Evolutionary conservation across 2,113 vertebrate species (phyloP), one percentile per base, ranked within the genome.

Genomic region (Callospermophilus lateralis): DNA sequence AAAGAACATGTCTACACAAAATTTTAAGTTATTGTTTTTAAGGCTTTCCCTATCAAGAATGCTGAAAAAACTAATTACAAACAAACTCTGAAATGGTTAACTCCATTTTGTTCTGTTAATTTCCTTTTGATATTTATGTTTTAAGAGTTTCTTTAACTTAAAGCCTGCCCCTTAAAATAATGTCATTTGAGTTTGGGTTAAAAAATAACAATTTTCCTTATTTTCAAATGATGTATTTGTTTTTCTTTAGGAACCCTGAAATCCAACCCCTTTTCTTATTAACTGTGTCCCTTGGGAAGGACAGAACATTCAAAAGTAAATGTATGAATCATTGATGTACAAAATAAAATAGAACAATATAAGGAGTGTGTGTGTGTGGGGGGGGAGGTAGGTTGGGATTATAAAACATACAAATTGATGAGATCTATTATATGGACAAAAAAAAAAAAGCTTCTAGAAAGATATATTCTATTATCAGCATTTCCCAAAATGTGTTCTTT

Each of bases 161-260:
- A 92, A 96, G 87, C 4, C 9, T 70, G 74, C n/a, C 32, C 65
- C 11, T 65, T 96, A 93, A 93, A 94, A 95, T 72, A 81, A 83
- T 42, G 20, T 85, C 39, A 89, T 61, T 91, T 93, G 16, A 84
- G 76, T 93, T 80, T 84, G 42, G 28, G 17, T 67, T 89, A 37
- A 95, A 92, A 84, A 51, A 74, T 6, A 26, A 45, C 67, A 89
- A 92, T 87, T 96, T n/a, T 92, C 68, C 37, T 85, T 68, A 84
- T 15, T 55, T 34, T 74, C 34, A 80, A 45, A 80, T n/a, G 28
- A 24, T 37, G 5, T 88, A 84, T 45, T 77, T 97, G n/a, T 63
- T 96, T 95, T 37, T 70, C 22, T 87, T 34, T 81, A 90, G 16
- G 28, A 90, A 81, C 30, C 17, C 42, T 78, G 13, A 94, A 85